A percentile compares a stretch with the other conserved stretches of the same genome.
Evolutionary conservation across 2,113 vertebrate genomes (phyloP).

Genomic region (Nyctibius bracteatus): DNA sequence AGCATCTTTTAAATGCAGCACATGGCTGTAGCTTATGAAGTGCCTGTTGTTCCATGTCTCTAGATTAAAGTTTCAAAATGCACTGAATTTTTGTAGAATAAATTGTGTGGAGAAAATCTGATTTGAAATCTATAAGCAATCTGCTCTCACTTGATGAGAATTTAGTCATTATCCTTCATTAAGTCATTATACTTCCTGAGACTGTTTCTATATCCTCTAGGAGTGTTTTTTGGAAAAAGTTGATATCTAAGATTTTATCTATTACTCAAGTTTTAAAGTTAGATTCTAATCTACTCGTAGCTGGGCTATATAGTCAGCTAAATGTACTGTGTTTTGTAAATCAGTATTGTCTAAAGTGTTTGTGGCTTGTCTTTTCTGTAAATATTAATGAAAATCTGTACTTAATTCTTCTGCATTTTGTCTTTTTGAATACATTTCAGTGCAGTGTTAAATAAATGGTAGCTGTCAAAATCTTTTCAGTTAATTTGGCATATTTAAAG

Average conservation of each 20-base stretch:
- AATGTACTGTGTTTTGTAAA: neutral
- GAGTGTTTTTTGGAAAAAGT: neutral
- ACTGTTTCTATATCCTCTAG: neutral
- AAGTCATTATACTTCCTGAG: neutral
- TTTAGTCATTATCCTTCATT: neutral
- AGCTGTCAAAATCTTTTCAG: neutral
- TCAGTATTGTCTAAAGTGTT: neutral
- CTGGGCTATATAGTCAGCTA: neutral
- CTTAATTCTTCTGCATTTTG: neutral
- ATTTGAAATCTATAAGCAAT: slow-evolving; percentile 18
- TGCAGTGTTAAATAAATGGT: neutral
- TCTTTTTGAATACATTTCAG: neutral
- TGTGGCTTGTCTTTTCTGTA: neutral
- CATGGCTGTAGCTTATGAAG: neutral
- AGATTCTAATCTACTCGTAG: neutral
- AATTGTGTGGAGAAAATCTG: neutral
- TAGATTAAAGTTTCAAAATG: neutral
- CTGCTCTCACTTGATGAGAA: neutral
- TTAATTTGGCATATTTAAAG: neutral
- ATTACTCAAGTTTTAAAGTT: neutral
- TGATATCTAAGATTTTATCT: neutral
- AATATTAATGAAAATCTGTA: neutral
- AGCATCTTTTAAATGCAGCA: neutral
- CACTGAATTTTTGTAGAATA: neutral
- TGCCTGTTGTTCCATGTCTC: neutral